phyloP scores from a whole-genome alignment of 2,888 invertebrate species.

The Philhelius pedissequus region DNA sequence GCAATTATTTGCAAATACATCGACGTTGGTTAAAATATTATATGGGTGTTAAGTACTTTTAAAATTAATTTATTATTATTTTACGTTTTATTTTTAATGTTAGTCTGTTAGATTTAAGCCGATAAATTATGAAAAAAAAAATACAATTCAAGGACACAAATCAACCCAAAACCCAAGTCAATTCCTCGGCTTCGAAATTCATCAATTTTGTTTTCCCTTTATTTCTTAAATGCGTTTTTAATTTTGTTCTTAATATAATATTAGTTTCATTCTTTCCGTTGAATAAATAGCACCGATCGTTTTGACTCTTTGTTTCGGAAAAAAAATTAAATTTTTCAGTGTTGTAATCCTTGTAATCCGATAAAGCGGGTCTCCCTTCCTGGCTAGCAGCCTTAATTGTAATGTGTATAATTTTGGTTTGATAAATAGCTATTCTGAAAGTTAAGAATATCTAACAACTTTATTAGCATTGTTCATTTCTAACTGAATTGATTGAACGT shows the following conservation, averaged over 20 bases:
- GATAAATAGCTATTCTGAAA: slow-evolving; percentile 42
- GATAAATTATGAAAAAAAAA: no score
- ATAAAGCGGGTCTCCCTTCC: no score
- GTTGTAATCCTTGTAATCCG: no score
- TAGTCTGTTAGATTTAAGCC: no score
- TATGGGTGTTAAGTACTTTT: no score
- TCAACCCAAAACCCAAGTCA: slow-evolving; percentile 3
- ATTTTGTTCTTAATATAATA: neutral
- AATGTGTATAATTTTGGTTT: slow-evolving; percentile 34
- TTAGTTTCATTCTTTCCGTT: neutral
- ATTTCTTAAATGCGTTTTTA: neutral
- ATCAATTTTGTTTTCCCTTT: neutral
- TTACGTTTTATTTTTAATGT: no score
- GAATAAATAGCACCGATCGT: neutral
- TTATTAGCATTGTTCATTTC: slow-evolving; percentile 43
- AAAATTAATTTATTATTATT: no score
- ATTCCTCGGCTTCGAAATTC: neutral
- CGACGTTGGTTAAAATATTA: no score
- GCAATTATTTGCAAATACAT: no score
- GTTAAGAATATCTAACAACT: slow-evolving; percentile 26
- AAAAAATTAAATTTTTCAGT: neutral
- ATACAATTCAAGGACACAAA: slow-evolving; percentile 35
- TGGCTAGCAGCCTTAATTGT: no score
- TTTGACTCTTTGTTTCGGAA: neutral
- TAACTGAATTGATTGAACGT: neutral